Percentiles rank a stretch among this genome's conserved stretches.
Conservation (phyloP, 2,797 vertebrate genomes). For the Balearica regulorum region DNA sequence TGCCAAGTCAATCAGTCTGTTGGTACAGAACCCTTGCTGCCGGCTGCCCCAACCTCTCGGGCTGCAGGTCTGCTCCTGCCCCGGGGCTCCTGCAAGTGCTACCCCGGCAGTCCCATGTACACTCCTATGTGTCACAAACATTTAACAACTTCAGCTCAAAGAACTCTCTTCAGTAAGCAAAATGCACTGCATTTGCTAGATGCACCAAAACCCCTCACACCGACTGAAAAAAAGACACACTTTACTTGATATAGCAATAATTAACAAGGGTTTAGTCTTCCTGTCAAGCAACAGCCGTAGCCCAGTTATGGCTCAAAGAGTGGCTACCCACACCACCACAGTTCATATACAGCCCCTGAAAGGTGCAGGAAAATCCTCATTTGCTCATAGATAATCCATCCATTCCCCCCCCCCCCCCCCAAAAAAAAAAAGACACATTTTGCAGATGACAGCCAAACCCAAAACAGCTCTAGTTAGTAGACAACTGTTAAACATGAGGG, state of each 20-base stretch:
- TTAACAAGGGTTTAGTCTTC: neutral
- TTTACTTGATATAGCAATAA: neutral
- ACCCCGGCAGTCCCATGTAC: too few species aligned
- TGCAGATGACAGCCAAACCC: neutral
- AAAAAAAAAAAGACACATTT: neutral
- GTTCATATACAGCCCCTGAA: neutral
- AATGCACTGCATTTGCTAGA: neutral
- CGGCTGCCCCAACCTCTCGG: neutral
- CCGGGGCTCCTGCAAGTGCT: neutral
- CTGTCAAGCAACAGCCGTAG: neutral
- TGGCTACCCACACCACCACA: neutral
- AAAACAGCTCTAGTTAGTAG: neutral
- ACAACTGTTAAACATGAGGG: neutral
- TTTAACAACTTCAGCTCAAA: neutral
- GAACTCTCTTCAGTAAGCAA: neutral
- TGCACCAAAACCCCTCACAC: neutral
- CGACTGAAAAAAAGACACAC: accelerated
- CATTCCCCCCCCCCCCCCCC: too few species aligned
- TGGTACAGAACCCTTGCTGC: too few species aligned
- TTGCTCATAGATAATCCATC: neutral
- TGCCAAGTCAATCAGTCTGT: neutral
- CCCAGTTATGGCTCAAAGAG: neutral
- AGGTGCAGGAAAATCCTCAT: neutral
- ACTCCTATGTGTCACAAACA: neutral
- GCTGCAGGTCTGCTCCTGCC: neutral